A percentile compares a stretch with the other conserved stretches of the same genome.
Evolutionary conservation across 2,888 invertebrate genomes (phyloP).

Genomic region (Idaea dimidiata): DNA sequence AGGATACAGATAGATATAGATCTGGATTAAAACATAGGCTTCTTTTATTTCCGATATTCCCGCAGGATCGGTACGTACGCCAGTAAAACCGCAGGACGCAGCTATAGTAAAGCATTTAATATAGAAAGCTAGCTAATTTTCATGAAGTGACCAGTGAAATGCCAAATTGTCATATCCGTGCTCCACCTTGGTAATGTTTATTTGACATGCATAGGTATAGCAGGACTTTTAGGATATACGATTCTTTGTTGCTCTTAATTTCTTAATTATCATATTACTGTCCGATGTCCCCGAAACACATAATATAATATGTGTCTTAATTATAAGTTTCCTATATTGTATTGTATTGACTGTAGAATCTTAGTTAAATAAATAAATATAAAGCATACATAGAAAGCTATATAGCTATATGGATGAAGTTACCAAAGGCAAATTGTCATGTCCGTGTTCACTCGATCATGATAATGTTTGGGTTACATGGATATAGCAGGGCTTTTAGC

Average conservation of each 20-base stretch:
- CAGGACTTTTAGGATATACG: slow-evolving; percentile 24
- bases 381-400: not conserved
- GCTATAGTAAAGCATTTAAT: not conserved
- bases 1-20: too few relatives aligned
- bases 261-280: too few relatives aligned
- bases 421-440: slow-evolving; percentile 35
- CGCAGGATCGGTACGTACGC: not conserved
- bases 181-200: slow-evolving; percentile 40
- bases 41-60: too few relatives aligned
- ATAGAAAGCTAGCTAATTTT: not conserved
- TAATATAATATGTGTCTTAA: too few relatives aligned
- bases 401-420: not conserved
- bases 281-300: too few relatives aligned
- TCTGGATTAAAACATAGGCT: too few relatives aligned
- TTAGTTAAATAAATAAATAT: not conserved
- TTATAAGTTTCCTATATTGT: too few relatives aligned
- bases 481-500: slow-evolving; percentile 21
- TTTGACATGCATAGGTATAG: slow-evolving; percentile 32
- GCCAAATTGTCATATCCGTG: slow-evolving; percentile 43
- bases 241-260: slow-evolving; percentile 4
- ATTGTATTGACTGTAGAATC: too few relatives aligned
- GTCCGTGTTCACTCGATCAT: slow-evolving; percentile 39
- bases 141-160: not conserved
- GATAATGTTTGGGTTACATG: slow-evolving; percentile 38
- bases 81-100: too few relatives aligned